These are phyloP conservation scores for Boloria euphrosyne DNA, from an alignment of 2,888 invertebrate genomes.

Conservation along the genomic window DNA sequence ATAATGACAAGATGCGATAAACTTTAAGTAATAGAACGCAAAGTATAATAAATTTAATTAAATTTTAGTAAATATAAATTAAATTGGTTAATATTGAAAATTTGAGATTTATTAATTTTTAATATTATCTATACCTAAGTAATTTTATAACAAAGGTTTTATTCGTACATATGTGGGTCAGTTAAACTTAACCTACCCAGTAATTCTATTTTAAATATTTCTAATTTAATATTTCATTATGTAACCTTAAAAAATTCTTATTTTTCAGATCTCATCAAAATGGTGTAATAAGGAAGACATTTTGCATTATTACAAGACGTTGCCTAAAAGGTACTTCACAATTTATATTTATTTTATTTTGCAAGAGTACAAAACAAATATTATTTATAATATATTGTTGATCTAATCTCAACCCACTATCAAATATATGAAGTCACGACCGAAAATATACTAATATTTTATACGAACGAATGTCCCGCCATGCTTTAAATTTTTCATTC, in stretches of 20 bases:
- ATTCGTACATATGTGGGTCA: too few species aligned
- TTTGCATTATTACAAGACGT: conserved; percentile 53
- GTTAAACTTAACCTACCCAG: too few species aligned
- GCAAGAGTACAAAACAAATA: too few species aligned
- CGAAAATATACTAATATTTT: conserved; percentile 36
- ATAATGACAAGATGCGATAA: neutral
- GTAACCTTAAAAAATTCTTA: too few species aligned
- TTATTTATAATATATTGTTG: neutral
- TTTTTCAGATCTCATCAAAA: conserved; percentile 71
- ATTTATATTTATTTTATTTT: neutral
- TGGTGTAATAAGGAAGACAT: conserved; percentile 61
- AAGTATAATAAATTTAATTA: too few species aligned
- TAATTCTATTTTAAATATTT: neutral
- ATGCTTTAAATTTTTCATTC: conserved; percentile 67
- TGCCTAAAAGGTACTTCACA: conserved; percentile 60
- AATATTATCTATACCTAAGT: too few species aligned
- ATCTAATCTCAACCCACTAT: conserved; percentile 47
- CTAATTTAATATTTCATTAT: neutral
- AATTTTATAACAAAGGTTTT: too few species aligned
- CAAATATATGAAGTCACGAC: conserved; percentile 41
- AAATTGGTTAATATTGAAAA: too few species aligned
- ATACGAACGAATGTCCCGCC: conserved; percentile 50
- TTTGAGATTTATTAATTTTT: too few species aligned
- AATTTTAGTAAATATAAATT: too few species aligned
- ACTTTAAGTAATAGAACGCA: neutral